phyloP scores from a whole-genome alignment of 64 coral and sea anemone species.

The Hydrozoanthus tunicans region DNA sequence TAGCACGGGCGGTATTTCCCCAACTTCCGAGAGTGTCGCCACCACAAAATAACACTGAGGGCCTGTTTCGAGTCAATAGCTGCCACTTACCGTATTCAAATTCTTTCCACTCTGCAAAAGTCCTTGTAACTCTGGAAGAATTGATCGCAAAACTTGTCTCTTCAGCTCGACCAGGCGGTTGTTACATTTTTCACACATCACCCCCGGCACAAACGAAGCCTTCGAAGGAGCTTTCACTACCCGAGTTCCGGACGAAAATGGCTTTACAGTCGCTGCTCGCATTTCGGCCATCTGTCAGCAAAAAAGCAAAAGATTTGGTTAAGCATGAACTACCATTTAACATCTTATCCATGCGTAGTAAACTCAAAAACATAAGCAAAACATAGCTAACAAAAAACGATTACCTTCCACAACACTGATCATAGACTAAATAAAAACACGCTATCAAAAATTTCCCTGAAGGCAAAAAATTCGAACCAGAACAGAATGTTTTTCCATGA shows the following conservation, averaged over 20 bases:
- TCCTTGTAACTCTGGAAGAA: constrained; percentile 92
- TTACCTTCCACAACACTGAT: constrained; percentile 1
- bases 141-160: constrained; percentile 80
- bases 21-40: neutral
- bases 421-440: constrained; percentile 6
- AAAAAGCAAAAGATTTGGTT: constrained; percentile 14
- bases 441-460: constrained; percentile 29
- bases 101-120: constrained; percentile 83
- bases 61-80: neutral
- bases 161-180: constrained; percentile 91
- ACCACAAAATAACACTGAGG: constrained; percentile 8
- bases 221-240: constrained; percentile 51
- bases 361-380: neutral
- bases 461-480: constrained; percentile 15
- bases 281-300: constrained; percentile 86
- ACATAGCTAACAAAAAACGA: neutral
- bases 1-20: constrained; percentile 10
- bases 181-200: constrained; percentile 99
- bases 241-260: constrained; percentile 43
- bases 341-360: constrained; percentile 2
- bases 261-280: constrained; percentile 45
- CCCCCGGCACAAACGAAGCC: constrained; percentile 62
- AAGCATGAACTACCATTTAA: neutral
- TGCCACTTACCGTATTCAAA: constrained; percentile 76
- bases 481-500: constrained; percentile 24